Conservation (phyloP, 2,113 vertebrate species). For the Telmatochromis sp. region DNA sequence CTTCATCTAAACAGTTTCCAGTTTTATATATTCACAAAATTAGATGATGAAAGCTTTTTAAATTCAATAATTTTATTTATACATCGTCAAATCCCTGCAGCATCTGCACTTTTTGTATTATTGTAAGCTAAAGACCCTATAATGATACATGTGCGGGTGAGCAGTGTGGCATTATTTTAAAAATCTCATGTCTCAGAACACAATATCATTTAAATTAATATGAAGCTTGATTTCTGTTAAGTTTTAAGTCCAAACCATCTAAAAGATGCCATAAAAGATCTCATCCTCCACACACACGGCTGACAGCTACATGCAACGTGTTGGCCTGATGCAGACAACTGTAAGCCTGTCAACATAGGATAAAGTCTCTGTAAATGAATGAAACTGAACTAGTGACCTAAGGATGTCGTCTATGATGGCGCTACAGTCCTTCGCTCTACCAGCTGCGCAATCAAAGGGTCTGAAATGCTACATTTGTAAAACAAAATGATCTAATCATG, state of each 20-base stretch:
- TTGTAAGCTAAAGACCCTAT: not conserved
- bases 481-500: not conserved
- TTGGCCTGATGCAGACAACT: not conserved
- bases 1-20: not conserved
- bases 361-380: not conserved
- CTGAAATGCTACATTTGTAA: not conserved
- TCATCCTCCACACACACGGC: not conserved
- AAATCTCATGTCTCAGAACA: not conserved
- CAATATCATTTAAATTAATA: not conserved
- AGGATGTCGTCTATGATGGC: not conserved
- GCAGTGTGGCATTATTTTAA: not conserved
- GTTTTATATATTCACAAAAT: not conserved
- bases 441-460: conserved; percentile 79
- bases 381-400: not conserved
- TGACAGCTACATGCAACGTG: not conserved
- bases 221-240: not conserved
- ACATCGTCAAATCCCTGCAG: rapidly evolving
- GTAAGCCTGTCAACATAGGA: not conserved
- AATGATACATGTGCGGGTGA: not conserved
- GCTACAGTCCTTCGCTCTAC: conserved; percentile 83
- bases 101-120: not conserved
- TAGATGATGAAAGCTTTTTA: not conserved
- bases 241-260: not conserved
- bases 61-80: not conserved
- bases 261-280: not conserved